Evolutionary conservation across 1,140 invertebrate species (phyloP).

Genomic region (Hyposmocoma kahamanoa): DNA sequence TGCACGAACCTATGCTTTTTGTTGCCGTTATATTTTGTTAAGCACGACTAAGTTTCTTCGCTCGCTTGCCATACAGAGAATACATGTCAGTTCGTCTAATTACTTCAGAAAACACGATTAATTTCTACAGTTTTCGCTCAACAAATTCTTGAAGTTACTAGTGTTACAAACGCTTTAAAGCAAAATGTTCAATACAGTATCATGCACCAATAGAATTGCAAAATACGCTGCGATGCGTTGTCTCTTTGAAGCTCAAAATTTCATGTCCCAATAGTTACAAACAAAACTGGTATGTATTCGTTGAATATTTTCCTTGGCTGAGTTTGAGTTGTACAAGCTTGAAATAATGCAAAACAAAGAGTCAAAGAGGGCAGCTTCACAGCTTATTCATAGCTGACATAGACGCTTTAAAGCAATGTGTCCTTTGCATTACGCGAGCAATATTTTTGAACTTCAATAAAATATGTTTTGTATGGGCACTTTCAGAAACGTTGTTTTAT

Average conservation of each 20-base stretch:
- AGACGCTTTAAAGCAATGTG: constrained; percentile 30
- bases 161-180: no score
- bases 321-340: constrained; percentile 16
- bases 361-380: constrained; percentile 29
- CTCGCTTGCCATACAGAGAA: no score
- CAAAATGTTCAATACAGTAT: no score
- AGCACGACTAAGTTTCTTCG: no score
- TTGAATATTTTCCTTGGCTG: constrained; percentile 26
- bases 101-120: no score
- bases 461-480: constrained; percentile 19
- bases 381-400: constrained; percentile 34
- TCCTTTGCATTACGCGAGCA: constrained; percentile 26
- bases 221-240: not conserved
- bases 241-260: constrained; percentile 5
- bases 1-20: no score
- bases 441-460: constrained; percentile 18
- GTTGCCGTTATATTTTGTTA: no score
- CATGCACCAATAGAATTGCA: not conserved
- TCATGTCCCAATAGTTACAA: constrained; percentile 2
- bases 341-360: constrained; percentile 24
- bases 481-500: no score
- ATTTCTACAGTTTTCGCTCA: no score
- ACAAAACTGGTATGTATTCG: not conserved
- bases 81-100: no score
- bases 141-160: no score